These are phyloP conservation scores for Coelopa pilipes DNA, from an alignment of 2,888 invertebrate genomes.

Conservation along the genomic window DNA sequence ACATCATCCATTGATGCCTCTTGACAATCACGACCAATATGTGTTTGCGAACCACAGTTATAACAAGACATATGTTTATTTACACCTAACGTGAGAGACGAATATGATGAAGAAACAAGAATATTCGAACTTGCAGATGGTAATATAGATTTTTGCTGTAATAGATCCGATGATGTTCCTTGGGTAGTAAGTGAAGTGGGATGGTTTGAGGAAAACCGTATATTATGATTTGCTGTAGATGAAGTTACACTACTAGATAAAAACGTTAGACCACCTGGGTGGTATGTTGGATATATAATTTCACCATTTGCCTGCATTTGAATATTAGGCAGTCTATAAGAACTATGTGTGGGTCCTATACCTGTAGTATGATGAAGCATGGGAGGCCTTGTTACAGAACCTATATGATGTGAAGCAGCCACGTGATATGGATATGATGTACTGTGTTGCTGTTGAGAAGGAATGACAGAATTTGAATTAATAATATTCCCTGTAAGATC, in stretches of 20 bases:
- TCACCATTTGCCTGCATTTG: slow-evolving; percentile 70
- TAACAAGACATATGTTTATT: slow-evolving; percentile 76
- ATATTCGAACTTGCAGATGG: slow-evolving; percentile 55
- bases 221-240: slow-evolving; percentile 37
- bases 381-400: slow-evolving; percentile 55
- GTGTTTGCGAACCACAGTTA: slow-evolving; percentile 89
- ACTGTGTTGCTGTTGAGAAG: slow-evolving; percentile 56
- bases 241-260: slow-evolving; percentile 50
- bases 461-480: slow-evolving; percentile 54
- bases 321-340: slow-evolving; percentile 64
- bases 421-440: slow-evolving; percentile 62
- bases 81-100: slow-evolving; percentile 51
- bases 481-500: slow-evolving; percentile 53
- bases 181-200: background rate
- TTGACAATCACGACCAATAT: slow-evolving; percentile 87
- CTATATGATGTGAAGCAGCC: slow-evolving; percentile 50
- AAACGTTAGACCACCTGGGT: slow-evolving; percentile 55
- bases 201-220: slow-evolving; percentile 33
- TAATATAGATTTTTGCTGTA: slow-evolving; percentile 51
- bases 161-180: slow-evolving; percentile 45
- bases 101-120: slow-evolving; percentile 54
- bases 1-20: slow-evolving; percentile 94
- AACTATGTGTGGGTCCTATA: slow-evolving; percentile 54
- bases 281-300: slow-evolving; percentile 69
- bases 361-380: slow-evolving; percentile 59